Evolutionary conservation across 2,113 vertebrate species (phyloP).

Genomic region (Cercopithecus mona): DNA sequence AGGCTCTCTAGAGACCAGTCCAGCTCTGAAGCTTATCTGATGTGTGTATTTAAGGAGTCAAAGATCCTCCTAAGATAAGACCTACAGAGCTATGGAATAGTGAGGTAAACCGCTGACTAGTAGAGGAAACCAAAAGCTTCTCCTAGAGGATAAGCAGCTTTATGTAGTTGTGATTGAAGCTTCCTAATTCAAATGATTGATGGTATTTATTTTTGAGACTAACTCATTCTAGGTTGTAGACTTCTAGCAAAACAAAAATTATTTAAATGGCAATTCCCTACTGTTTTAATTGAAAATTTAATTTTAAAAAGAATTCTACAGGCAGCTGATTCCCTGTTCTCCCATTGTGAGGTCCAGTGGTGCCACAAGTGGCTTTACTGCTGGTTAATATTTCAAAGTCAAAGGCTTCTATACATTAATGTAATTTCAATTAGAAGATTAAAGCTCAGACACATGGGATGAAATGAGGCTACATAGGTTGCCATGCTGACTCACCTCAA

Average conservation of each 20-base stretch:
- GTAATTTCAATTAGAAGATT: slow-evolving; percentile 60
- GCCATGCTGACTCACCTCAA: not conserved
- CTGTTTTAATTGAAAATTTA: slow-evolving; percentile 72
- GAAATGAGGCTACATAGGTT: not conserved
- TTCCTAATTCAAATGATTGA: slow-evolving; percentile 49
- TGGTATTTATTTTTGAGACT: slow-evolving; percentile 58
- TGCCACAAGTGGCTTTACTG: not conserved
- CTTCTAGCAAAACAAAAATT: slow-evolving; percentile 64
- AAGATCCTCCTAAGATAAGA: not conserved
- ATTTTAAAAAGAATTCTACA: slow-evolving; percentile 45
- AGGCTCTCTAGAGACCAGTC: not conserved
- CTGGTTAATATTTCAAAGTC: slow-evolving; percentile 64
- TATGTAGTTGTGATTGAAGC: not conserved
- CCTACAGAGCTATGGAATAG: not conserved
- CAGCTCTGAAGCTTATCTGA: not conserved
- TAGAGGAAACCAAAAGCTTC: not conserved
- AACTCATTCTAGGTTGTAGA: slow-evolving; percentile 42
- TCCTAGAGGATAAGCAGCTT: not conserved
- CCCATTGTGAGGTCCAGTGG: slow-evolving; percentile 42
- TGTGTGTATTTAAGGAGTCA: not conserved
- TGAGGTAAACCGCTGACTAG: not conserved
- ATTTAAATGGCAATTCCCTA: slow-evolving; percentile 59
- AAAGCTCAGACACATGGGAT: slow-evolving; percentile 41
- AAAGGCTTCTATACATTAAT: slow-evolving; percentile 33
- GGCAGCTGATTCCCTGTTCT: slow-evolving; percentile 16